A percentile compares a stretch with the other conserved stretches of the same genome.
phyloP scores from a whole-genome alignment of 2,888 invertebrate genomes.

The Choristoneura rosaceana region DNA sequence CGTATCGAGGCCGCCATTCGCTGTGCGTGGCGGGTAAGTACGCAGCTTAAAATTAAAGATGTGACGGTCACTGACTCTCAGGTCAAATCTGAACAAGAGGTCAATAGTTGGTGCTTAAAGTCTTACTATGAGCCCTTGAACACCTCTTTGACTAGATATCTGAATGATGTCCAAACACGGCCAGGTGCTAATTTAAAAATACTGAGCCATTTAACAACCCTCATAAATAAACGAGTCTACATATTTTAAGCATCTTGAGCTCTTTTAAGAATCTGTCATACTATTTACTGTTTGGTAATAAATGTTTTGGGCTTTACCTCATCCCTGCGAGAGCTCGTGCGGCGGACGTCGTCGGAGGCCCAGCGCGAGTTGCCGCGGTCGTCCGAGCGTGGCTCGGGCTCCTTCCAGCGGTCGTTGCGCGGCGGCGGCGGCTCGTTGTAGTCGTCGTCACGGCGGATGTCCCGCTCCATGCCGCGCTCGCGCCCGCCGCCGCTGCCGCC shows the following conservation, averaged over 20 bases:
- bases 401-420: conserved; percentile 88
- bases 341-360: conserved; percentile 79
- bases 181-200: no score
- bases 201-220: no score
- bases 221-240: no score
- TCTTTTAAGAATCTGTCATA: neutral
- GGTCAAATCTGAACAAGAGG: neutral
- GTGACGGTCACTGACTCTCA: neutral
- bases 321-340: conserved; percentile 75
- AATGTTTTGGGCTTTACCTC: conserved; percentile 62
- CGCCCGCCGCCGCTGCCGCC: conserved; percentile 59
- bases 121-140: no score
- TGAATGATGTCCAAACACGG: no score
- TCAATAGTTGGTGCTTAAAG: no score
- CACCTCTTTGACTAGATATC: neutral
- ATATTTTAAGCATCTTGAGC: neutral
- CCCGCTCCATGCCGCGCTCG: conserved; percentile 63
- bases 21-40: neutral
- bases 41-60: neutral
- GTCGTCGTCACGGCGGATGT: conserved; percentile 66
- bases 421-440: conserved; percentile 75
- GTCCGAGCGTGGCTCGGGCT: conserved; percentile 78
- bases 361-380: conserved; percentile 75
- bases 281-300: neutral
- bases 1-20: conserved; percentile 1